These are phyloP conservation scores for Mustelus asterias DNA, from an alignment of 2,113 vertebrate genomes.

Conservation along the genomic window DNA sequence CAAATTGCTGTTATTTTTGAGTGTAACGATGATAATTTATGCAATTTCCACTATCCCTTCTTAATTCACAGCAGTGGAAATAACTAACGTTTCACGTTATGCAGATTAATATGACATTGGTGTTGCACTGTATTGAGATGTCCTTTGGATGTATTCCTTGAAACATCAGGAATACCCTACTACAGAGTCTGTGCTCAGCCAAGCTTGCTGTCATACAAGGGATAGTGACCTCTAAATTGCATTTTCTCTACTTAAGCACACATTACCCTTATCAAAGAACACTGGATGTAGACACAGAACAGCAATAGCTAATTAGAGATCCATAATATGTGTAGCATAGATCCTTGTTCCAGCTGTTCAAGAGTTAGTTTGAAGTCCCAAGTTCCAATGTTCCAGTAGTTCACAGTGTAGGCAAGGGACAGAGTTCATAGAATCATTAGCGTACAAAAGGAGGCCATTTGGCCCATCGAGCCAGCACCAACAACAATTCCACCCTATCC, in stretches of 20 bases:
- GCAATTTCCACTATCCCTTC: neutral
- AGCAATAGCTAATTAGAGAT: neutral
- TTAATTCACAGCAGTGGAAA: neutral
- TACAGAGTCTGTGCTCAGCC: neutral
- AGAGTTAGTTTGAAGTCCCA: too few relatives aligned
- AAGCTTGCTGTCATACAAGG: neutral
- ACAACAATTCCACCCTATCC: too few relatives aligned
- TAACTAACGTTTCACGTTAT: neutral
- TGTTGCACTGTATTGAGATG: neutral
- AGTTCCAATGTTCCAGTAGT: too few relatives aligned
- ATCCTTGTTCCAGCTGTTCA: too few relatives aligned
- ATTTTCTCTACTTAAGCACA: neutral
- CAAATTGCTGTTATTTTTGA: neutral
- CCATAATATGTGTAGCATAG: neutral
- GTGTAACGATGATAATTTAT: neutral
- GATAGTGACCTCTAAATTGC: neutral
- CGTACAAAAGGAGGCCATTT: too few relatives aligned
- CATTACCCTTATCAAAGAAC: neutral
- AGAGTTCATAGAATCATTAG: too few relatives aligned
- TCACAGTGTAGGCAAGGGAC: too few relatives aligned
- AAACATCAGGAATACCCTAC: neutral
- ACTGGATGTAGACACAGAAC: neutral
- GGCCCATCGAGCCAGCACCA: too few relatives aligned
- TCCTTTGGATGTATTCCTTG: neutral
- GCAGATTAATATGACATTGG: neutral